Evolutionary conservation across 2,888 invertebrate genomes (phyloP).

Genomic region (Pseudeuparius sepicola): DNA sequence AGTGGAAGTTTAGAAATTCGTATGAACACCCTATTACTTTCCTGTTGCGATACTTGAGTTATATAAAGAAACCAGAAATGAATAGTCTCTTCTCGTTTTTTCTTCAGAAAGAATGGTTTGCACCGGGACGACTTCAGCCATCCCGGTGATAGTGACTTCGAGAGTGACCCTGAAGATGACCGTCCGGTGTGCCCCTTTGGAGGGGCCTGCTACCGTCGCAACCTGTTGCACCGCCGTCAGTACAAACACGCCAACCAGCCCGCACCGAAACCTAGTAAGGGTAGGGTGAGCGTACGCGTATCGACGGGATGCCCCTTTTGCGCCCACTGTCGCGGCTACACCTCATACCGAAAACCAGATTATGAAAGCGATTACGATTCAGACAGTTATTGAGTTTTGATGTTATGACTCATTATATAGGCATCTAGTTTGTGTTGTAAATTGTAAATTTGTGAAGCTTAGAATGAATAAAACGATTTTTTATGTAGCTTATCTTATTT

Average conservation of each 20-base stretch:
- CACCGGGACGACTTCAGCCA: conserved; percentile 54
- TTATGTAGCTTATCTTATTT: too few species aligned
- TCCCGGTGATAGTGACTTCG: conserved; percentile 53
- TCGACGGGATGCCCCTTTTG: conserved; percentile 19
- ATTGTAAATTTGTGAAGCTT: too few species aligned
- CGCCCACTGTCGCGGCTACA: conserved; percentile 19
- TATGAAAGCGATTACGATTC: conserved; percentile 26
- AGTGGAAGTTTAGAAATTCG: too few species aligned
- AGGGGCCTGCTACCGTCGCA: conserved; percentile 45
- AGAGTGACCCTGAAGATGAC: conserved; percentile 33
- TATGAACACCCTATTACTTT: too few species aligned
- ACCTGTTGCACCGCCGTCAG: conserved; percentile 46
- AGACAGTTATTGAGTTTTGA: too few species aligned
- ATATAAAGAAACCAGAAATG: too few species aligned
- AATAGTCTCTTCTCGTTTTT: too few species aligned
- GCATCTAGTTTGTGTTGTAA: too few species aligned
- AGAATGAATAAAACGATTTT: too few species aligned
- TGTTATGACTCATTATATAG: too few species aligned
- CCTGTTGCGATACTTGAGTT: too few species aligned
- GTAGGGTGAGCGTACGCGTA: conserved; percentile 16
- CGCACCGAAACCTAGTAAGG: conserved; percentile 23
- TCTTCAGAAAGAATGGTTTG: conserved; percentile 47
- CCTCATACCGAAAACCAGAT: conserved; percentile 17
- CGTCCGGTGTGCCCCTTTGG: conserved; percentile 51
- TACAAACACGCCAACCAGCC: conserved; percentile 39